These are phyloP conservation scores for Nannospalax galili DNA, from an alignment of 2,113 vertebrate species.

Conservation along the genomic window DNA sequence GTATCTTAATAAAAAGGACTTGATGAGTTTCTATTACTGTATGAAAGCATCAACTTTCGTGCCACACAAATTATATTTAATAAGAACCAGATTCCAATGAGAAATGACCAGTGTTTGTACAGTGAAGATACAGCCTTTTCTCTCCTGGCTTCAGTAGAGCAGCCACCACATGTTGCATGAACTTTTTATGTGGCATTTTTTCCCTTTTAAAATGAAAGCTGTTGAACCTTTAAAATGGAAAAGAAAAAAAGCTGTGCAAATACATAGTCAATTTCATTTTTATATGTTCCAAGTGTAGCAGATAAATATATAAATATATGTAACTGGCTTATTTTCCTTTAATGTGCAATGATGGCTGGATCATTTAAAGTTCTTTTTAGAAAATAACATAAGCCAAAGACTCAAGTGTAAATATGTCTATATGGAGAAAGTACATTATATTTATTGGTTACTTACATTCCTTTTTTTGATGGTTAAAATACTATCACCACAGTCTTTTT, in stretches of 20 bases:
- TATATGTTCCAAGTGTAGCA: conserved; percentile 87
- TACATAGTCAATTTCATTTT: conserved; percentile 85
- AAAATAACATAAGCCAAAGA: conserved; percentile 99
- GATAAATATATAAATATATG: conserved; percentile 85
- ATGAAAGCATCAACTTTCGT: conserved; percentile 85
- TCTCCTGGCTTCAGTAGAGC: conserved; percentile 80
- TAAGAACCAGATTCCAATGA: conserved; percentile 80
- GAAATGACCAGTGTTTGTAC: conserved; percentile 82
- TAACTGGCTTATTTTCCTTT: conserved; percentile 91
- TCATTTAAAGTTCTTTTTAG: conserved; percentile 91
- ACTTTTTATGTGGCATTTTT: conserved; percentile 84
- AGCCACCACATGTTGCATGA: conserved; percentile 89
- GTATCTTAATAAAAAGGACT: conserved; percentile 89
- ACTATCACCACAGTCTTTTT: conserved; percentile 90
- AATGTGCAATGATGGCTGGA: conserved; percentile 94
- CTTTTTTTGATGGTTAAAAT: conserved; percentile 93
- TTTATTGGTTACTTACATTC: conserved; percentile 99
- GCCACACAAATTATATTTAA: conserved; percentile 86
- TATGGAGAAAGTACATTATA: conserved; percentile 99
- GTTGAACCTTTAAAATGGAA: conserved; percentile 73
- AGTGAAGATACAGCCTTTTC: conserved; percentile 84
- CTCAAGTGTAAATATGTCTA: conserved; percentile 99
- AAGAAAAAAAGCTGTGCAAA: conserved; percentile 85
- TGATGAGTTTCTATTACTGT: conserved; percentile 88
- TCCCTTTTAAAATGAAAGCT: conserved; percentile 79